Percentiles rank a stretch among this genome's conserved stretches.
Evolutionary conservation across 2,113 vertebrate genomes (phyloP).

Genomic region (Prionailurus bengalensis): DNA sequence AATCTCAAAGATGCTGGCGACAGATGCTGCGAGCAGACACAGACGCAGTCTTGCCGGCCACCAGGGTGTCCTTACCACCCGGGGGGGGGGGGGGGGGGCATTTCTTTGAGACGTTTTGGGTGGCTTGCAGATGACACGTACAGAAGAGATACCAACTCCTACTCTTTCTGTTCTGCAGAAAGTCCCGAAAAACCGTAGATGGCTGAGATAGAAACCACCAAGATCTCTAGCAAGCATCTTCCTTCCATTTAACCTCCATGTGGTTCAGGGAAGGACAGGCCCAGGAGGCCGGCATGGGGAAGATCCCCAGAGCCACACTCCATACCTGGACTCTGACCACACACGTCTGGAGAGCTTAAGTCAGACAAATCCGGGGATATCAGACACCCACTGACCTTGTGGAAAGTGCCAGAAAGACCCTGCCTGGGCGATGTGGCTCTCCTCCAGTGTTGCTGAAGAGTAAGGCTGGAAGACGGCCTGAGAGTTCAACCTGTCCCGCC

Average conservation of each 20-base stretch:
- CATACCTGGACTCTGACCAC: neutral
- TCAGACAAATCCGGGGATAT: neutral
- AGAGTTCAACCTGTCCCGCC: neutral
- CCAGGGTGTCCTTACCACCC: neutral
- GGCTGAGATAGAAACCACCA: neutral
- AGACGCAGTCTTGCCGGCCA: neutral
- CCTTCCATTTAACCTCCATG: neutral
- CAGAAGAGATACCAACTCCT: neutral
- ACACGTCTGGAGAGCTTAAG: neutral
- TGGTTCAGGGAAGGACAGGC: neutral
- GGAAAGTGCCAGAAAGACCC: slow-evolving; percentile 4
- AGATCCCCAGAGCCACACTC: neutral
- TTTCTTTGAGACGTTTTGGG: neutral
- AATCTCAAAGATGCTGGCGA: neutral
- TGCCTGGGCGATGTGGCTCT: neutral
- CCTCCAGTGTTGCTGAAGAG: neutral
- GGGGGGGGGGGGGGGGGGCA: too few relatives aligned
- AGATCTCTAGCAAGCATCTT: neutral
- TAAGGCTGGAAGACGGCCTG: neutral
- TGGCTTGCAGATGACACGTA: neutral
- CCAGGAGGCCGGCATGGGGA: neutral
- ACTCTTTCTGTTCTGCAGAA: neutral
- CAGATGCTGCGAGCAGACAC: neutral
- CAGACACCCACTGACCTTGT: neutral
- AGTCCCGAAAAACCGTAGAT: neutral